phyloP scores from a whole-genome alignment of 1,140 invertebrate species.

The Bombus pascuorum region DNA sequence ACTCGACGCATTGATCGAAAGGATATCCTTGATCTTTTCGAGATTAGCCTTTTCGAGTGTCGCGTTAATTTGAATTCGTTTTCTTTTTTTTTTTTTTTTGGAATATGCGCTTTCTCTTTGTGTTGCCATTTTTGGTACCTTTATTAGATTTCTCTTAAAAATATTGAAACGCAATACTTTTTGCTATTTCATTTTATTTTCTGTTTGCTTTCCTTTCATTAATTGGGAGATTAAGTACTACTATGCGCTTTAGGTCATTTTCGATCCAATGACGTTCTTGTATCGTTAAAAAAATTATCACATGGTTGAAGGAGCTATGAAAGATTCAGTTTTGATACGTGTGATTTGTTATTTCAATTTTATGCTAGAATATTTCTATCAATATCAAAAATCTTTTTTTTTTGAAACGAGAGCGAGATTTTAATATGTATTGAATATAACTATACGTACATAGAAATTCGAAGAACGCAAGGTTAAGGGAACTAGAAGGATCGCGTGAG shows the following conservation, averaged over 20 bases:
- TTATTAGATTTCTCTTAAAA: background rate
- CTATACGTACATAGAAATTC: too few relatives aligned
- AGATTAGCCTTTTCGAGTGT: background rate
- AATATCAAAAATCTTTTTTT: too few relatives aligned
- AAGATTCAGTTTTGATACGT: too few relatives aligned
- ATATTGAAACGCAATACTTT: background rate
- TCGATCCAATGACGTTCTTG: background rate
- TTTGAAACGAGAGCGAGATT: too few relatives aligned
- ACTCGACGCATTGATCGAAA: background rate
- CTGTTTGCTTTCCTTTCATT: background rate
- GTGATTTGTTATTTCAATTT: too few relatives aligned
- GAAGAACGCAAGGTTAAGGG: background rate
- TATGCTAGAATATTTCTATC: too few relatives aligned
- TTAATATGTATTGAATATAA: too few relatives aligned
- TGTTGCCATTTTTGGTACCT: background rate
- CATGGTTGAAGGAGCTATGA: too few relatives aligned
- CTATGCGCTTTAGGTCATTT: too few relatives aligned
- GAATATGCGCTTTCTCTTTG: background rate
- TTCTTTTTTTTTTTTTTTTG: background rate
- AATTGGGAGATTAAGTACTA: background rate
- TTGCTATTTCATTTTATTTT: background rate
- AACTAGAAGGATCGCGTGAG: background rate
- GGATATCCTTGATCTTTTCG: slow-evolving; percentile 28
- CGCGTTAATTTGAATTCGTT: background rate
- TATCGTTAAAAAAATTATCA: too few relatives aligned